Conservation (phyloP, 2,888 invertebrate genomes). For the Tiliacea citrago region DNA sequence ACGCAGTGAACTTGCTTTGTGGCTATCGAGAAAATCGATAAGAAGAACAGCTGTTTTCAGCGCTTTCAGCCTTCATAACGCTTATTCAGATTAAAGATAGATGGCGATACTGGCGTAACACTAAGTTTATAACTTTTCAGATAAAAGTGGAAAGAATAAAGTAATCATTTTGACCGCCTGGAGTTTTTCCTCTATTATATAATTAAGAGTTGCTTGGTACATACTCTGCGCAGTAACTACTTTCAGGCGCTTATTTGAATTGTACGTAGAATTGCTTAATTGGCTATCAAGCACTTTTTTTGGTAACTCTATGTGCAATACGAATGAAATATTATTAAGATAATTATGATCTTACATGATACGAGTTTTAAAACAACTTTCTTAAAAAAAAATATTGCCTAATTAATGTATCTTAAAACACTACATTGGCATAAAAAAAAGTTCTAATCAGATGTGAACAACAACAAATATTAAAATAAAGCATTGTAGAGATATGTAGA, state of each 20-base stretch:
- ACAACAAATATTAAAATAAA: no score
- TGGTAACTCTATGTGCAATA: neutral
- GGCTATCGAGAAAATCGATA: slow-evolving; percentile 84
- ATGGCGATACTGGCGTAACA: slow-evolving; percentile 68
- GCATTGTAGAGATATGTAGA: no score
- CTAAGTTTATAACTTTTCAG: neutral
- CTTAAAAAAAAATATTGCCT: neutral
- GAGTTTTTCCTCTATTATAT: neutral
- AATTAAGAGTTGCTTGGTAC: neutral
- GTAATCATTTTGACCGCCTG: slow-evolving; percentile 11
- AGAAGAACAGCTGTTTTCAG: slow-evolving; percentile 81
- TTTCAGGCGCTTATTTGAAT: slow-evolving; percentile 37
- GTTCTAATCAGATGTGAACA: neutral
- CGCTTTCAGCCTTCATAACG: slow-evolving; percentile 16
- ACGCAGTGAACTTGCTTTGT: slow-evolving; percentile 82
- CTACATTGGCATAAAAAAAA: neutral
- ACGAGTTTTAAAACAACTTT: neutral
- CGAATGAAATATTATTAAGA: neutral
- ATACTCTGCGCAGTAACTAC: slow-evolving; percentile 28
- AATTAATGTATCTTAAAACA: neutral
- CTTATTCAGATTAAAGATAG: slow-evolving; percentile 59
- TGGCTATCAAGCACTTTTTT: neutral
- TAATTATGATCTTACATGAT: no score
- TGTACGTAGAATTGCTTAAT: neutral
- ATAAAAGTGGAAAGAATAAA: neutral